Base-by-base conservation (phyloP, 2,113 vertebrate species). In the Rhinolophus sinicus region DNA sequence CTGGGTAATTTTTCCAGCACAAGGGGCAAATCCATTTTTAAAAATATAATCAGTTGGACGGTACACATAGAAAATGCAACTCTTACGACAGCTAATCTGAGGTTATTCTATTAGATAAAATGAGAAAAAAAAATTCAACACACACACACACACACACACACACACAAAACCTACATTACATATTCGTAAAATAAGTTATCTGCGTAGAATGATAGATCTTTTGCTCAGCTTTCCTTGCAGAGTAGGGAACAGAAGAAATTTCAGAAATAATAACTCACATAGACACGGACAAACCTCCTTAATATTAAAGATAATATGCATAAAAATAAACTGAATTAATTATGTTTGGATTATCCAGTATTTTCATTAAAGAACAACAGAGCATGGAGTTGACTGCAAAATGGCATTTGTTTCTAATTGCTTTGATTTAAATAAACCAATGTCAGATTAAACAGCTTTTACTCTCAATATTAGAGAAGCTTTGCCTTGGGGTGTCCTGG, bases 1-100 rank as follows among this genome's bases (percentile, higher is more conserved):
- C 93, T 84, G 87, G 65, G 87, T 95, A 95, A 97, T 95, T 96
- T 94, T 97, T 77, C 44, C 40, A 90, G 90, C 56, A 93, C 50
- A 95, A 93, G 56, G 93, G 78, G 56, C 76, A 93, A 96, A 97
- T 47, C 21, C 14, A 77, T 95, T 97, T 93, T 91, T 38, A 13
- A 92, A 92, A 93, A 92, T 35, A 96, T 85, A 96, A 96, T 83
- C 95, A 92, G 69, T 65, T 83, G 65, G 54, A 90, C 76, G n/a
- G 69, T 84, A 78, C 28, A 62, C 76, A 91, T 8, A 87, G 81
- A 88, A 72, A 96, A 93, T 40, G 4, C 21, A 89, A 60, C 67
- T 95, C 24, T 93, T 94, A 70, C 35, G 93, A 92, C 13, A 94
- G 40, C 15, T 83, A 94, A 91, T 69, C 58, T 95, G 62, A 93